phyloP scores from a whole-genome alignment of 2,888 invertebrate species.

The Chydorus sphaericus region DNA sequence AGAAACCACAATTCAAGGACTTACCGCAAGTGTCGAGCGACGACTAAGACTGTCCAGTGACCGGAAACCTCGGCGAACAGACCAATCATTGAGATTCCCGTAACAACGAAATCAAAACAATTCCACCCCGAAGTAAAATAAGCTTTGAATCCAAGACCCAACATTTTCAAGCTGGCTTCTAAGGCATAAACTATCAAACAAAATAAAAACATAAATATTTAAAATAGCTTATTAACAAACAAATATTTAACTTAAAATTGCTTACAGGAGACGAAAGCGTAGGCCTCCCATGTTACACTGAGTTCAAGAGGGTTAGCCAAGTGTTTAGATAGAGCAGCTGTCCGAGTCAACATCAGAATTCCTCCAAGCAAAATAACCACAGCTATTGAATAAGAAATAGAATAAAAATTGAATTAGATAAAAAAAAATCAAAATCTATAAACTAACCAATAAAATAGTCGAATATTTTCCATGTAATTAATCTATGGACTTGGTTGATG shows the following conservation, averaged over 20 bases:
- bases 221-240: slow-evolving; percentile 19
- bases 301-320: slow-evolving; percentile 33
- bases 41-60: slow-evolving; percentile 46
- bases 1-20: neutral
- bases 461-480: slow-evolving; percentile 56
- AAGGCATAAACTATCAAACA: slow-evolving; percentile 47
- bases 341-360: slow-evolving; percentile 53
- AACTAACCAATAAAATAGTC: slow-evolving; percentile 52
- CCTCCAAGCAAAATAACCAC: slow-evolving; percentile 56
- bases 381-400: slow-evolving; percentile 38
- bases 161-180: slow-evolving; percentile 55
- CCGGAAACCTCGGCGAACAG: slow-evolving; percentile 45
- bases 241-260: neutral
- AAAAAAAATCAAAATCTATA: slow-evolving; percentile 8
- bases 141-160: slow-evolving; percentile 51
- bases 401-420: neutral
- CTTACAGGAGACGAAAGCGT: slow-evolving; percentile 52
- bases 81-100: slow-evolving; percentile 40
- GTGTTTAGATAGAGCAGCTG: slow-evolving; percentile 41
- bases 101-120: slow-evolving; percentile 56
- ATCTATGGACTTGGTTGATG: slow-evolving; percentile 32
- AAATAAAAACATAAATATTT: slow-evolving; percentile 2
- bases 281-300: slow-evolving; percentile 55
- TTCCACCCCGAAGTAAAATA: slow-evolving; percentile 77
- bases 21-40: slow-evolving; percentile 10